phyloP scores from a whole-genome alignment of 2,113 vertebrate species.

The Rhinichthys klamathensis region DNA sequence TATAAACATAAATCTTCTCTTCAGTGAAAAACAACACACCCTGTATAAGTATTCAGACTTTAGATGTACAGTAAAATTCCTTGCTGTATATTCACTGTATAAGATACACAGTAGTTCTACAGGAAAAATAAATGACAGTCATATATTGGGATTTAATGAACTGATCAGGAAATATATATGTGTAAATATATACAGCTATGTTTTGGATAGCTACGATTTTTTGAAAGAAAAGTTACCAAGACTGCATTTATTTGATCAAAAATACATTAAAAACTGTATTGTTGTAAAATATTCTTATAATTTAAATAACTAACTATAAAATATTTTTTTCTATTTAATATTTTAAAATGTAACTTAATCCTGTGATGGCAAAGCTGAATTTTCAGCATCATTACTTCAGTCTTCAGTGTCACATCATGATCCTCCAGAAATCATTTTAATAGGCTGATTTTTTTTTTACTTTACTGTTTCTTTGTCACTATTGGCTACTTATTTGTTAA shows the following conservation, averaged over 20 bases:
- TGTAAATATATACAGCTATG: background rate
- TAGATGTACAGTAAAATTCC: background rate
- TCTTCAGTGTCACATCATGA: too few relatives aligned
- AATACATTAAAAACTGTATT: background rate
- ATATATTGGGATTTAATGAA: background rate
- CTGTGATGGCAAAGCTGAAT: background rate
- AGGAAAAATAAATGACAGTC: background rate
- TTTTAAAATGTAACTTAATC: background rate
- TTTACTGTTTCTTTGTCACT: too few relatives aligned
- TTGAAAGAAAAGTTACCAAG: background rate
- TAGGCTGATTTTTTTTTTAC: background rate
- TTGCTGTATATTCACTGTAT: background rate
- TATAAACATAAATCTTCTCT: conserved; percentile 7
- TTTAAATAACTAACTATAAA: background rate
- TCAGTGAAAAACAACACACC: background rate
- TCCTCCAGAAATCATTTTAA: background rate
- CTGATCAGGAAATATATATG: background rate
- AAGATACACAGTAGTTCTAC: background rate
- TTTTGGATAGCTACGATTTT: background rate
- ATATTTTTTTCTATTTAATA: background rate
- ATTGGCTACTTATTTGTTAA: too few relatives aligned
- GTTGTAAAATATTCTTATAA: background rate
- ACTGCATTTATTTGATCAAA: background rate
- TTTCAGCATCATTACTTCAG: background rate
- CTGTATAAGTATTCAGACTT: background rate